These are phyloP conservation scores for Dorcus hopei DNA, from an alignment of 2,888 invertebrate species.

Conservation along the genomic window DNA sequence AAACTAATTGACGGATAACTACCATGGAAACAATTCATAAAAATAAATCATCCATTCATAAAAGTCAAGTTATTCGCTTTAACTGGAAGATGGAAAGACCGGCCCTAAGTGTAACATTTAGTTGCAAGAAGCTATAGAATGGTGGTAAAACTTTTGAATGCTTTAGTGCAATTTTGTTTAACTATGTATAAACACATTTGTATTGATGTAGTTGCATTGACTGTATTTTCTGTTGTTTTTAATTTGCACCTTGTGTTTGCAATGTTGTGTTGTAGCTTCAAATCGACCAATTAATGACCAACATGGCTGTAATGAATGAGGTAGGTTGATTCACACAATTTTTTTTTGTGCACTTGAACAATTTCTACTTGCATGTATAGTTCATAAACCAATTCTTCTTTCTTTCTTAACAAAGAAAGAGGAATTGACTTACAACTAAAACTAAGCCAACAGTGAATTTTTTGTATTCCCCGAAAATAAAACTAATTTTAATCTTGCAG, in stretches of 20 bases:
- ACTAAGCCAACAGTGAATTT: background rate
- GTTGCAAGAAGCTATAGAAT: no score
- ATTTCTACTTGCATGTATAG: conserved; percentile 8
- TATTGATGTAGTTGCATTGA: no score
- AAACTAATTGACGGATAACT: no score
- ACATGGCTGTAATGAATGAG: conserved; percentile 53
- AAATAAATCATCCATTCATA: no score
- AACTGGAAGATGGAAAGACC: no score
- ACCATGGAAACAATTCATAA: no score
- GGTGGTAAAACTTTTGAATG: no score
- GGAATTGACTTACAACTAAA: background rate
- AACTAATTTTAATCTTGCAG: conserved; percentile 21
- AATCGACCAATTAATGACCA: conserved; percentile 55
- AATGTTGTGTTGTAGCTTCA: conserved; percentile 49
- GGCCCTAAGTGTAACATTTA: no score
- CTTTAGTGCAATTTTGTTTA: no score
- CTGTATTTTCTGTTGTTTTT: conserved; percentile 9
- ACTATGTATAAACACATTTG: no score
- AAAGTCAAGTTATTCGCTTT: no score
- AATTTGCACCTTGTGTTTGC: conserved; percentile 23
- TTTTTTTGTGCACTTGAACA: background rate
- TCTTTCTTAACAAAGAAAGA: background rate
- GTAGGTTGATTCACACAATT: conserved; percentile 39
- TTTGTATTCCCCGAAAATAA: background rate
- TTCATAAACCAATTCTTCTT: background rate